Conservation (phyloP, 2,888 invertebrate species). For the Cacoxenus indagator region DNA sequence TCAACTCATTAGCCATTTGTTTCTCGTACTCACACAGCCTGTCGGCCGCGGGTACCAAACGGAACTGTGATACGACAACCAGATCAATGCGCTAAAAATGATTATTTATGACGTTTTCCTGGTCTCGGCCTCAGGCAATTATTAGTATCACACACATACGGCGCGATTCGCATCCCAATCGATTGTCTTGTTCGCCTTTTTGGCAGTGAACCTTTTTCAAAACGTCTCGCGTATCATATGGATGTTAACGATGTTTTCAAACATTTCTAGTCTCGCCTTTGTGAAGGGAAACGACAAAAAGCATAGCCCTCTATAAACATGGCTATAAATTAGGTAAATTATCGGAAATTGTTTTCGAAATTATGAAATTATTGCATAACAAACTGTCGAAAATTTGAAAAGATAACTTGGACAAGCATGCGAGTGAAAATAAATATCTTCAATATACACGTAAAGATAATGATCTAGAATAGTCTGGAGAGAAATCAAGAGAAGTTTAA, state of each 20-base stretch:
- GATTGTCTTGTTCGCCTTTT: background rate
- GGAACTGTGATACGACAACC: too few species aligned
- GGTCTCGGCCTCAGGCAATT: background rate
- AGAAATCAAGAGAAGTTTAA: too few species aligned
- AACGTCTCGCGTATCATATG: slow-evolving; percentile 58
- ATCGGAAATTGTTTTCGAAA: slow-evolving; percentile 59
- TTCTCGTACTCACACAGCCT: background rate
- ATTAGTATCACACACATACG: background rate
- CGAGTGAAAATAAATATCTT: background rate
- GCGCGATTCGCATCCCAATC: background rate
- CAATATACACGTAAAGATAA: too few species aligned
- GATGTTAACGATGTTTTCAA: slow-evolving; percentile 60
- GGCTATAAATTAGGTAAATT: slow-evolving; percentile 57
- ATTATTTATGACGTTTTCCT: background rate
- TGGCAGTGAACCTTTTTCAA: slow-evolving; percentile 26
- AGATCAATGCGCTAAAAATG: background rate
- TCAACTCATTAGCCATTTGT: background rate
- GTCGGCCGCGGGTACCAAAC: background rate
- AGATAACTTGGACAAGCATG: background rate
- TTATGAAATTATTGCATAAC: slow-evolving; percentile 56
- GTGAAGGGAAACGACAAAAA: background rate
- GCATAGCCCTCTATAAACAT: slow-evolving; percentile 13
- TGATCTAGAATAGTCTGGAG: too few species aligned
- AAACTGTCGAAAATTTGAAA: slow-evolving; percentile 35
- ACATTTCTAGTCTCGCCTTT: slow-evolving; percentile 19